Percentiles rank a stretch among this genome's conserved stretches.
Conservation (phyloP, 2,888 invertebrate species). For the Melipona bicolor region DNA sequence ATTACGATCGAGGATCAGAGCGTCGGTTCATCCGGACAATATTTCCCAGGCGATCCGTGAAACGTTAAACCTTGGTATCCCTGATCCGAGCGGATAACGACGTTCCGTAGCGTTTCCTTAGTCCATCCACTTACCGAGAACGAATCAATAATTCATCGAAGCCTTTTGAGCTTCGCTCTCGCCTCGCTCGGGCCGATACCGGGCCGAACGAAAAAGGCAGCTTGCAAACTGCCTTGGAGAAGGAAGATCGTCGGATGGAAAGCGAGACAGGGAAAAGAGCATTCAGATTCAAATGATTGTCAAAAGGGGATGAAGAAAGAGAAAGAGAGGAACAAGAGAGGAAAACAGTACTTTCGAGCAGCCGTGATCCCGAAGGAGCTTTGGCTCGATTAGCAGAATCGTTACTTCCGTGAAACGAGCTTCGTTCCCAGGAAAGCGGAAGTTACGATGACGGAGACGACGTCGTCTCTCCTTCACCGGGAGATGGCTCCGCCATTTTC, state of each 20-base stretch:
- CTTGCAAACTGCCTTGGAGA: not conserved
- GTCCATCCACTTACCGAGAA: slow-evolving; percentile 25
- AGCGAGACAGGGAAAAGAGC: not conserved
- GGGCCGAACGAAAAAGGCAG: not conserved
- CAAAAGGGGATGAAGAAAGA: not conserved
- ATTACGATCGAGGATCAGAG: not conserved
- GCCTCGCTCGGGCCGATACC: not conserved
- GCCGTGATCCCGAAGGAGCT: slow-evolving; percentile 65
- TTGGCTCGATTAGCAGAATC: slow-evolving; percentile 68
- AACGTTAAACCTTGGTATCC: slow-evolving; percentile 18
- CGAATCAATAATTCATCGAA: slow-evolving; percentile 66
- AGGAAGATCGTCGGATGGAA: not conserved
- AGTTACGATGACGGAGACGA: slow-evolving; percentile 67
- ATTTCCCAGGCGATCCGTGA: slow-evolving; percentile 26
- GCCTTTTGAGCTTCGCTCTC: slow-evolving; percentile 13
- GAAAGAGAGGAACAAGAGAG: not conserved
- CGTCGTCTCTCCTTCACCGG: slow-evolving; percentile 13
- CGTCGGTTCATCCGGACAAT: not conserved
- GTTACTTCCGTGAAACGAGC: slow-evolving; percentile 69
- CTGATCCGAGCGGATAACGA: slow-evolving; percentile 28
- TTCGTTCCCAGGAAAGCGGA: slow-evolving; percentile 66
- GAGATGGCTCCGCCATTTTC: not conserved
- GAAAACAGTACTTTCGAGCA: slow-evolving; percentile 34
- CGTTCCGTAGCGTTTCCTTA: slow-evolving; percentile 31
- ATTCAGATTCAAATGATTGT: slow-evolving; percentile 26